Evolutionary conservation across 2,797 vertebrate species (phyloP).

Genomic region (Phrynocephalus guinanensis): DNA sequence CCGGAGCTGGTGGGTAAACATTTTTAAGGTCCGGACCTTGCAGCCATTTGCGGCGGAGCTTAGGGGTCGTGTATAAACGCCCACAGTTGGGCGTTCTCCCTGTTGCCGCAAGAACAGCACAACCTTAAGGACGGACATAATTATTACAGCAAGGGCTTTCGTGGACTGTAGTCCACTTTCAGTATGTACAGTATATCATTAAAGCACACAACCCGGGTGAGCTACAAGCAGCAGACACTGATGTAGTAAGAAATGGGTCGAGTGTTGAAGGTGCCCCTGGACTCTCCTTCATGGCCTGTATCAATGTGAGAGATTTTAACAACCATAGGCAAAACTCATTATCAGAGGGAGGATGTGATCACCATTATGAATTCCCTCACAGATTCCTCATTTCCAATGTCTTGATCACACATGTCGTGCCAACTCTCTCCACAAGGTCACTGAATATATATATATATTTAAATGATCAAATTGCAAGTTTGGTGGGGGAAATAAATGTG

Average conservation of each 20-base stretch:
- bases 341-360: background rate
- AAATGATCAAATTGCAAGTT: conserved; percentile 37
- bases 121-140: background rate
- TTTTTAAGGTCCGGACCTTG: no score
- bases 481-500: background rate
- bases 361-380: background rate
- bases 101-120: background rate
- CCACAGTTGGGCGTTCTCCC: background rate
- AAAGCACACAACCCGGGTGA: background rate
- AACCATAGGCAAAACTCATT: background rate
- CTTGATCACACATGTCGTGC: conserved; percentile 20
- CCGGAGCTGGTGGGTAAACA: no score
- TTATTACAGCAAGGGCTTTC: background rate
- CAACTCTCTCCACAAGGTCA: background rate
- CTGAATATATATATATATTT: background rate
- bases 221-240: background rate
- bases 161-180: background rate
- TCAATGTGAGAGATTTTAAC: background rate
- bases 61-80: no score
- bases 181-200: background rate
- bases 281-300: background rate
- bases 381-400: conserved; percentile 10
- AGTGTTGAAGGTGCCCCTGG: background rate
- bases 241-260: background rate
- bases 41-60: no score